phyloP scores from a whole-genome alignment of 1,140 invertebrate genomes.

The Copidosoma floridanum region DNA sequence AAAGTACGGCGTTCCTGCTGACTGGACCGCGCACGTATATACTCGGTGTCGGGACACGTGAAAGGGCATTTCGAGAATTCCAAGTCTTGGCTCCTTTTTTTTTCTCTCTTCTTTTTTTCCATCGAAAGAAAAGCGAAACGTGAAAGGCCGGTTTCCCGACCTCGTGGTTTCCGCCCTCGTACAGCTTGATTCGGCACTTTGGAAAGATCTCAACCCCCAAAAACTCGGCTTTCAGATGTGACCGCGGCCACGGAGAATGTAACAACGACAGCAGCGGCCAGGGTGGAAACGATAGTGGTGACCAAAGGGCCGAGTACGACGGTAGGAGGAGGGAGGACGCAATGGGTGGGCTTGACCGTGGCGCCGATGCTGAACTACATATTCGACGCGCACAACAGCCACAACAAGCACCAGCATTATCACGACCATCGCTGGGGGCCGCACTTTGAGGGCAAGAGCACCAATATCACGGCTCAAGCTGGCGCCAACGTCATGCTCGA shows the following conservation, averaged over 20 bases:
- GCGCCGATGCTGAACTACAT: slow-evolving; percentile 72
- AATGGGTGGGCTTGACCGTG: slow-evolving; percentile 55
- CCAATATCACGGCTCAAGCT: slow-evolving; percentile 77
- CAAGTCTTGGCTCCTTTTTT: no score
- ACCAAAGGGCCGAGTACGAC: slow-evolving; percentile 18
- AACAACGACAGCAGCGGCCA: not conserved
- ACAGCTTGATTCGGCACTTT: no score
- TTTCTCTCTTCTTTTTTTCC: no score
- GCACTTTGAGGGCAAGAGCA: slow-evolving; percentile 68
- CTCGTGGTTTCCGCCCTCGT: no score
- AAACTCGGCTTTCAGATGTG: slow-evolving; percentile 17
- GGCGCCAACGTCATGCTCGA: slow-evolving; percentile 77
- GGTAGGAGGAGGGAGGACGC: slow-evolving; percentile 34
- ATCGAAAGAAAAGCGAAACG: no score
- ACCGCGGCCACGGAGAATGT: not conserved
- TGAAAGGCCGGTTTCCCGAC: no score
- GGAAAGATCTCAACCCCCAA: no score
- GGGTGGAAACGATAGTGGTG: not conserved
- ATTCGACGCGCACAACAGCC: slow-evolving; percentile 66
- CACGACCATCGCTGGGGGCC: slow-evolving; percentile 68
- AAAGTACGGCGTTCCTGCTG: no score
- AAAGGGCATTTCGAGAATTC: no score
- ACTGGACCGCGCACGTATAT: no score
- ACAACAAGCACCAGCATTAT: slow-evolving; percentile 68
- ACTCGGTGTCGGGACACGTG: no score